Base-by-base conservation (phyloP, 2,797 vertebrate genomes). In the Momotus momota region DNA sequence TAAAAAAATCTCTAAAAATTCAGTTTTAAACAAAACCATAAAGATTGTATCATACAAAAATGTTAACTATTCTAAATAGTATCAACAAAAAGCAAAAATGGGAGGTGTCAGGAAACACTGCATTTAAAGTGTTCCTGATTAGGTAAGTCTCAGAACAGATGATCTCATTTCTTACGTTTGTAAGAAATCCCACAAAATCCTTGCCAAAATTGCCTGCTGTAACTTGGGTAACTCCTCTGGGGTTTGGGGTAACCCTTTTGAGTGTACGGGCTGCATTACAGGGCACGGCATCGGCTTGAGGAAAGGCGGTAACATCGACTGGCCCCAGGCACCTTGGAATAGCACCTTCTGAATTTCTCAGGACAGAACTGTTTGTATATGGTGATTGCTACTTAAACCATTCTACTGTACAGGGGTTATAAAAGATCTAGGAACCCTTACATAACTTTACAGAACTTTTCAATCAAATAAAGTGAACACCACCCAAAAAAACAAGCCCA, bases 171-270 rank as follows among this genome's bases (percentile, higher is more conserved):
- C 61, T 73, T 60, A 21, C 6, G 11, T 38, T 46, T 38, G 6
- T 40, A 60, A 67, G 33, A 67, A 54, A 81, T 54, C 40, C 78
- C 33, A 31, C 21, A 61, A 67, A 46, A 67, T 31, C 40, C 46
- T 48, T 74, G 54, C 12, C 33, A 21, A 29, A 46, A 29, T 21
- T 54, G n/a, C 12, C 54, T 54, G 12, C 2, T 67, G 29, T 74
- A 54, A 52, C 54, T 52, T 23, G 5, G 38, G 38, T 40, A 46
- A 35, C 35, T 35, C 35, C 35, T 35, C 14, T 1, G 45, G 52
- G 12, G 4, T 2, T 2, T 5, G 1, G 26, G 31, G 16, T 6
- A 26, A 14, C 13, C 13, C 2, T 6, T 9, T 16, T 2, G 3
- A 7, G 4, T 1, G 11, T 14, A 8, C n/a, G 2, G 27, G 3